These are phyloP conservation scores for Corythoichthys intestinalis DNA, from an alignment of 2,113 vertebrate genomes.

Conservation along the genomic window DNA sequence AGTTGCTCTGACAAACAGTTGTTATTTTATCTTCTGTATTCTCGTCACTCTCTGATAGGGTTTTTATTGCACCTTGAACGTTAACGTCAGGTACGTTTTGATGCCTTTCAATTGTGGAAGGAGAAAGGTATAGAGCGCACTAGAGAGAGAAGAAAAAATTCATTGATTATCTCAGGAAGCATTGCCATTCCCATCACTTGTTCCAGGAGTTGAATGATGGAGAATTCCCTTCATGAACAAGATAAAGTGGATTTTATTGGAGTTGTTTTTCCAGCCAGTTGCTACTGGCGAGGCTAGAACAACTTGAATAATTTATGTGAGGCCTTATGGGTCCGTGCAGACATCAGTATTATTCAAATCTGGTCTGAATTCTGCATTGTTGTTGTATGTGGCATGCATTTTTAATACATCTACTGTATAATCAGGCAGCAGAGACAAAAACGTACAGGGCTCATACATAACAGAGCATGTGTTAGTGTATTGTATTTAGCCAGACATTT, in stretches of 20 bases:
- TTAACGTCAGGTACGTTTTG: constrained; percentile 15
- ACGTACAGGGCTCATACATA: constrained; percentile 19
- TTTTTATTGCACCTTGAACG: constrained; percentile 32
- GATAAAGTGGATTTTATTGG: constrained; percentile 45
- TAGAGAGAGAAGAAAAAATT: constrained; percentile 2
- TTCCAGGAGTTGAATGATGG: constrained; percentile 41
- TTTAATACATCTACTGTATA: constrained; percentile 49
- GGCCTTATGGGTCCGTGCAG: constrained; percentile 57
- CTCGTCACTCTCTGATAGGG: constrained; percentile 30
- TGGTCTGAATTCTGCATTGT: constrained; percentile 43
- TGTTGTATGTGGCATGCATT: constrained; percentile 59
- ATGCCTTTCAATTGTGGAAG: constrained; percentile 7
- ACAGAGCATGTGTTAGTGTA: constrained; percentile 6
- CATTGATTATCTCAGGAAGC: constrained; percentile 26
- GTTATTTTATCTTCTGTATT: constrained; percentile 19
- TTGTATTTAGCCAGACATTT: constrained; percentile 5
- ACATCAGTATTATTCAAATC: constrained; percentile 64
- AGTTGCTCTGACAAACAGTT: constrained; percentile 10
- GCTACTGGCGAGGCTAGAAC: constrained; percentile 28
- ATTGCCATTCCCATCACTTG: constrained; percentile 43
- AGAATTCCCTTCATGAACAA: constrained; percentile 48
- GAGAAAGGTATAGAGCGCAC: neutral
- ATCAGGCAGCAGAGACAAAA: constrained; percentile 33
- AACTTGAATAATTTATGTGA: constrained; percentile 73
- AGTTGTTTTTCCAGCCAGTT: constrained; percentile 51